Evolutionary conservation across 2,113 vertebrate species (phyloP).

Genomic region (Otocyon megalotis): DNA sequence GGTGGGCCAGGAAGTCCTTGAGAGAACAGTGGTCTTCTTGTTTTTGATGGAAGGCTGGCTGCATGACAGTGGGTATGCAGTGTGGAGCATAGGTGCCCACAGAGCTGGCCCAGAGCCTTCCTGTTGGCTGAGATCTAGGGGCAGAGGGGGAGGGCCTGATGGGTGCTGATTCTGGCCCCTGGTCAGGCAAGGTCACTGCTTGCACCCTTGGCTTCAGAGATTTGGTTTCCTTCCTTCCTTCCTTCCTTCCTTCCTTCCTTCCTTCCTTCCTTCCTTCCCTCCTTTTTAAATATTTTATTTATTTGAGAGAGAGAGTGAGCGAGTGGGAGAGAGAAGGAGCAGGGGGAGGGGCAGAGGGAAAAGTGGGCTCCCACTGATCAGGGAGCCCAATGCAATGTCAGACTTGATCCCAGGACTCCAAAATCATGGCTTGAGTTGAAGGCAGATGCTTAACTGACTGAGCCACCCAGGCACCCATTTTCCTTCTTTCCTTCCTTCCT

Average conservation of each 20-base stretch:
- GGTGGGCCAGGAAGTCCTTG: conserved; percentile 89
- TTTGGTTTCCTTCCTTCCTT: background rate
- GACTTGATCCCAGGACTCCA: too few species aligned
- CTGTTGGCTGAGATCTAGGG: conserved; percentile 68
- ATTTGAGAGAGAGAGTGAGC: too few species aligned
- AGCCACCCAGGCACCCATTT: too few species aligned
- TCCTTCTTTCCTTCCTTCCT: too few species aligned
- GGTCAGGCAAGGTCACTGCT: background rate
- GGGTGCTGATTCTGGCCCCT: background rate
- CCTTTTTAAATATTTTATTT: too few species aligned
- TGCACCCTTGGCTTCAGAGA: background rate
- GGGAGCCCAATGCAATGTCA: too few species aligned
- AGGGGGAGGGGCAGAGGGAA: too few species aligned
- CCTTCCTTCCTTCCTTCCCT: background rate
- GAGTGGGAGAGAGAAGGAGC: too few species aligned
- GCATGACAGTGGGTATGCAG: conserved; percentile 87
- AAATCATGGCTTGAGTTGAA: too few species aligned
- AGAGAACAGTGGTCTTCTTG: conserved; percentile 73
- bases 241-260: background rate
- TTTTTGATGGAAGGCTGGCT: conserved; percentile 88
- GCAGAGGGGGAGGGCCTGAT: too few species aligned
- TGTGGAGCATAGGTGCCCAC: conserved; percentile 86
- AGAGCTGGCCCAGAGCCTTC: conserved; percentile 88
- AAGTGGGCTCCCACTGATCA: too few species aligned
- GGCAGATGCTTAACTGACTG: too few species aligned